phyloP scores from a whole-genome alignment of 2,113 vertebrate species.

The Canis aureus region DNA sequence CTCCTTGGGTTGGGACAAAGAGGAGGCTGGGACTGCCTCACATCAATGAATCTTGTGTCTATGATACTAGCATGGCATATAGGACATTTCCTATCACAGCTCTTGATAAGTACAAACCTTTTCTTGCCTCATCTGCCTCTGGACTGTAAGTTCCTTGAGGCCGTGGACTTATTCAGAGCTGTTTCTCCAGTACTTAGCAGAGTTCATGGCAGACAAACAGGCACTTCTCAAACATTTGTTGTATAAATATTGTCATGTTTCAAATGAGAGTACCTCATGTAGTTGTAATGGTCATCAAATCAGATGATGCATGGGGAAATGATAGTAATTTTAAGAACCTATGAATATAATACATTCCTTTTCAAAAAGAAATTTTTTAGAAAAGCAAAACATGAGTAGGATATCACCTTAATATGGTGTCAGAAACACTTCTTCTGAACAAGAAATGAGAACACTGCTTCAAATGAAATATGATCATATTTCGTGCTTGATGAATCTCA shows the following conservation, averaged over 20 bases:
- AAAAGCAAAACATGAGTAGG: not conserved
- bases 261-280: not conserved
- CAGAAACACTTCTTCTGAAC: not conserved
- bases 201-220: not conserved
- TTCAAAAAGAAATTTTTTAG: not conserved
- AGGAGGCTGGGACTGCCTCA: not conserved
- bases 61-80: fast-evolving
- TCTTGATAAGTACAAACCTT: not conserved
- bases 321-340: not conserved
- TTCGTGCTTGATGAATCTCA: not conserved
- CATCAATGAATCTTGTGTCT: not conserved
- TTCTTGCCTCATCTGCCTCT: constrained; percentile 1
- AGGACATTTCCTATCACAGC: not conserved
- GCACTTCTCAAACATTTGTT: not conserved
- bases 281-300: not conserved
- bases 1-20: not conserved
- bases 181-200: not conserved
- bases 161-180: not conserved
- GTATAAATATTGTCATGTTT: not conserved
- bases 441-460: not conserved
- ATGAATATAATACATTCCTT: not conserved
- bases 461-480: not conserved
- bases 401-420: not conserved
- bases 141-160: not conserved
- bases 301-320: not conserved